Base-by-base conservation (phyloP, 2,888 invertebrate species). In the Artemia sinica region DNA sequence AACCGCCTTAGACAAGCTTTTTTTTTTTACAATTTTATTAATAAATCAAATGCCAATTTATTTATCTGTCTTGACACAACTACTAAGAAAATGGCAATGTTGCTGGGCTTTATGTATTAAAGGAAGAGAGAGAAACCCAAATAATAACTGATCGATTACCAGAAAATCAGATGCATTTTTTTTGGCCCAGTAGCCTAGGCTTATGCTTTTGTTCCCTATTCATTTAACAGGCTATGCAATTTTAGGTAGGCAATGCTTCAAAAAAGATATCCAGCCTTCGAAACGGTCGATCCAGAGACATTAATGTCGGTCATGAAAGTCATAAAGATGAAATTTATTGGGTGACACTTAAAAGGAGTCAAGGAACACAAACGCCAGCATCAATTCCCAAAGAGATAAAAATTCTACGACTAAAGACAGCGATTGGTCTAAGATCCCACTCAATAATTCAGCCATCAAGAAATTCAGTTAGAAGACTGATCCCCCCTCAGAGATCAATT, bases 331-430 rank as follows among this genome's bases (percentile, higher is more conserved):
- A 58, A 58, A 58, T 58, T 58, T 58, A 58, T 58, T 58, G 58
- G 58, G 58, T 58, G 8, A 18, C 58, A 10, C 58, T 58, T 14
- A 58, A 58, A 18, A 58, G 18, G 58, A 58, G 88, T 75, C 85
- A 86, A 72, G 83, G 83, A 66, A 88, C 87, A 10, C 87, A 86
- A 80, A 87, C 86, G 3, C 85, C 85, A 2, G 83, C 83, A 67
- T 85, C 84, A 77, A 86, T 88, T 72, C 83, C 83, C 1, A 82
- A 84, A 12, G 87, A 87, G 76, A 86, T 86, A 8, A n/a, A 58
- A 58, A 8, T 58, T 8, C 58, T 58, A n/a, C n/a, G 18, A 18
- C 18, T 58, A 18, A 58, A 48, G 52, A 28, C 67, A 28, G 13
- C 51, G 67, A 18, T 58, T n/a, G 58, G 58, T n/a, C n/a, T 58